Base-by-base conservation (phyloP, 92 coral and sea anemone genomes). In the Desmophyllum pertusum region DNA sequence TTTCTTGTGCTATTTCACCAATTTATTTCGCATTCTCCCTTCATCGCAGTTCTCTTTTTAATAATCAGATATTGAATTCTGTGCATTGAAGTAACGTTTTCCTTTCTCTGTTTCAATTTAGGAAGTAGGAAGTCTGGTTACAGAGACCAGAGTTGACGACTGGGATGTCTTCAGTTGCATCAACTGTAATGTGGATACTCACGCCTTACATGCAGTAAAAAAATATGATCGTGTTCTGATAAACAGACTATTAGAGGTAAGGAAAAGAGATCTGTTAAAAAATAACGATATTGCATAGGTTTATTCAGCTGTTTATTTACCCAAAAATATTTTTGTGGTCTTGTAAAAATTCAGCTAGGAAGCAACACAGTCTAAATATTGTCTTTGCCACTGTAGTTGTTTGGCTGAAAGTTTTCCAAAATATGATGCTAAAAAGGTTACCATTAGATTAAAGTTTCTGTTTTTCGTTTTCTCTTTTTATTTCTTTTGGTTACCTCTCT, bases 91-190 rank as follows among this genome's bases (percentile, higher is more conserved):
- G 35, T 18, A 33, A 40, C 2, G 1, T 73, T 59, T 57, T 39
- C n/a, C 17, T 45, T 4, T 61, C 39, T n/a, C 13, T 67, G 73
- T 30, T 45, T 42, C 31, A 55, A 41, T 66, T 4, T 46, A 96
- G 98, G 98, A 96, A 83, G 95, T 94, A 6, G 92, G 84, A 43
- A 83, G 91, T 0, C 89, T 96, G 15, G 93, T 96, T 30, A 85
- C 81, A 25, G 87, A 84, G 42, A 82, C 88, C 72, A 80, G 78
- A 43, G 79, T 68, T 3, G 99, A 96, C 65, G 99, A 96, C 65
- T 96, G 99, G 99, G 94, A 89, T 84, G 85, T 96, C 2, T 92
- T 87, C 75, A 87, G 85, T 21, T 96, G 99, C 80, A 74, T 96
- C 25, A 95, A 93, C 76, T 96, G 99, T 67, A 85, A 87, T 11